Conservation (phyloP, 2,888 invertebrate species). For the Mythimna pallens region DNA sequence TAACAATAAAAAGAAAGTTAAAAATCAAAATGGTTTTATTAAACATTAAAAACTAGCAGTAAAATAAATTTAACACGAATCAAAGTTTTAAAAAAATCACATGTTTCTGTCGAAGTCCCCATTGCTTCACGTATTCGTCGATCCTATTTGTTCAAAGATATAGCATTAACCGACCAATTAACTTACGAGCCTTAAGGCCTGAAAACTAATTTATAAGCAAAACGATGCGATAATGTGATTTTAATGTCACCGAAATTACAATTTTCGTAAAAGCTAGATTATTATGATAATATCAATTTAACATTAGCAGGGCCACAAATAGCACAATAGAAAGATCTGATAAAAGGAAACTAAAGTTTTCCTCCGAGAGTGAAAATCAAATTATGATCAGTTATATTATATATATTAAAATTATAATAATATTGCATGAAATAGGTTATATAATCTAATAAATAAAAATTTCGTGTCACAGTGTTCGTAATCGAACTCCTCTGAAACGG, state of each 20-base stretch:
- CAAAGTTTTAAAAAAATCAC: too few species aligned
- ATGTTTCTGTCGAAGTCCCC: too few species aligned
- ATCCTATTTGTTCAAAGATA: constrained; percentile 9
- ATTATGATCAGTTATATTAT: too few species aligned
- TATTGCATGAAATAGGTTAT: too few species aligned
- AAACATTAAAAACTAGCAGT: neutral
- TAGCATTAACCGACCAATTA: constrained; percentile 1
- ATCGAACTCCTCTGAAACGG: too few species aligned
- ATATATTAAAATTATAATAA: too few species aligned
- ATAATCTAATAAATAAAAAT: too few species aligned
- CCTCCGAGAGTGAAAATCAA: neutral
- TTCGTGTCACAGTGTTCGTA: too few species aligned
- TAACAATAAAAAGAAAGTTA: too few species aligned
- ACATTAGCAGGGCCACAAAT: neutral
- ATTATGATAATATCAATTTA: neutral
- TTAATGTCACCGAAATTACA: neutral
- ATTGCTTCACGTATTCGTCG: neutral
- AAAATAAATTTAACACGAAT: neutral
- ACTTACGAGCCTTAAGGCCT: constrained; percentile 5
- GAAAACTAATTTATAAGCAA: constrained; percentile 37
- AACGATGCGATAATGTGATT: constrained; percentile 30
- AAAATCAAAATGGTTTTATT: too few species aligned
- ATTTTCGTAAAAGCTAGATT: constrained; percentile 1
- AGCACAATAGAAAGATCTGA: neutral
- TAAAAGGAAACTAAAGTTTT: neutral